Conservation (phyloP, 1,140 invertebrate genomes). For the Zaprionus ornatus region DNA sequence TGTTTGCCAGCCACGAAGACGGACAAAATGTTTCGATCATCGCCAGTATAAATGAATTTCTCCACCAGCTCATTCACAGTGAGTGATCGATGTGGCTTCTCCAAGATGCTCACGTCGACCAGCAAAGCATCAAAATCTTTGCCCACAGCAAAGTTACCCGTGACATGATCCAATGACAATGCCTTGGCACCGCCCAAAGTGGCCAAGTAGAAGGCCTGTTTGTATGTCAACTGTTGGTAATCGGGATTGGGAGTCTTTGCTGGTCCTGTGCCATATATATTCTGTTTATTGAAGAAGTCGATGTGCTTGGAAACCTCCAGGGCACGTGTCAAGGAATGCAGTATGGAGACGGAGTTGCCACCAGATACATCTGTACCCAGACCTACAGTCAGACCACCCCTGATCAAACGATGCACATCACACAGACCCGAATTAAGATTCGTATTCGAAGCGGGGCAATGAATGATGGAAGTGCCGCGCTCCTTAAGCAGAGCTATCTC, state of each 20-base stretch:
- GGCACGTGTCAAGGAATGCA: conserved; percentile 89
- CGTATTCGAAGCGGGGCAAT: conserved; percentile 95
- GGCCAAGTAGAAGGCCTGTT: conserved; percentile 92
- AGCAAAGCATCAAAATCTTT: conserved; percentile 95
- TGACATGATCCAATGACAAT: conserved; percentile 88
- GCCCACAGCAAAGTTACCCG: conserved; percentile 91
- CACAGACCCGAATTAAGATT: conserved; percentile 93
- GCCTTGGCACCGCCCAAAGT: conserved; percentile 94
- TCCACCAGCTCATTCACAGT: conserved; percentile 87
- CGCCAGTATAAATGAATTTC: conserved; percentile 92
- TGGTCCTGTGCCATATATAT: conserved; percentile 61
- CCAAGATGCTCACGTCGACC: conserved; percentile 86
- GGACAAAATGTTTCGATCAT: conserved; percentile 92
- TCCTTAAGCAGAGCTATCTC: conserved; percentile 89
- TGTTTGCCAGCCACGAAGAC: conserved; percentile 90
- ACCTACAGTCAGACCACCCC: conserved; percentile 89
- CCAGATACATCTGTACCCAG: conserved; percentile 95
- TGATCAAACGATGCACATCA: conserved; percentile 88
- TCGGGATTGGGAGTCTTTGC: conserved; percentile 27
- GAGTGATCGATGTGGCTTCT: conserved; percentile 77
- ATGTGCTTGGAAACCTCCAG: conserved; percentile 90
- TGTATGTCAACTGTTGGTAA: conserved; percentile 87
- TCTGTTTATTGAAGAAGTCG: conserved; percentile 83
- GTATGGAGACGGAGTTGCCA: conserved; percentile 90
- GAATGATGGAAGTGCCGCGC: conserved; percentile 88